Evolutionary conservation across 2,797 vertebrate species (phyloP).

Genomic region (Urosaurus nigricauda): DNA sequence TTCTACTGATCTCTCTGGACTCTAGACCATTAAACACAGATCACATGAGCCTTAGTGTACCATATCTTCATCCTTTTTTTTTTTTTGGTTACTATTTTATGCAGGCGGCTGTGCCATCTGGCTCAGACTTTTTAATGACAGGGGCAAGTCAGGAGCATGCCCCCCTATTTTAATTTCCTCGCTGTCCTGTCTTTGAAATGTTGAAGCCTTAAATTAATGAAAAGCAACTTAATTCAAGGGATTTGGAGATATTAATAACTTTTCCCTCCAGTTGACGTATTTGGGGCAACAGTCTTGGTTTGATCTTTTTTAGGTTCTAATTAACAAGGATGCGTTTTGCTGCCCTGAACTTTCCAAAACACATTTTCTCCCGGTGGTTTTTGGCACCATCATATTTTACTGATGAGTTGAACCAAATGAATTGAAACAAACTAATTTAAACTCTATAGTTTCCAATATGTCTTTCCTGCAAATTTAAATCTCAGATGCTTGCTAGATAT

Average conservation of each 20-base stretch:
- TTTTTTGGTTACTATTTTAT: slow-evolving; percentile 20
- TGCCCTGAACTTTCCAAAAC: not conserved
- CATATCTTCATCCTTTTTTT: not conserved
- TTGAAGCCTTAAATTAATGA: slow-evolving; percentile 12
- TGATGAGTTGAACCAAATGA: not conserved
- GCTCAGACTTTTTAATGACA: slow-evolving; percentile 40
- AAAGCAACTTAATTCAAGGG: not conserved
- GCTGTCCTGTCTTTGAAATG: slow-evolving; percentile 39
- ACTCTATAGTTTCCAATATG: not conserved
- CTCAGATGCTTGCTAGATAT: not conserved
- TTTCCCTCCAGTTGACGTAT: not conserved
- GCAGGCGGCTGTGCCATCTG: not conserved
- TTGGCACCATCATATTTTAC: not conserved
- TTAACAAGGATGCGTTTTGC: not conserved
- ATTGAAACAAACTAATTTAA: not conserved
- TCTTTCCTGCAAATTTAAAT: not conserved
- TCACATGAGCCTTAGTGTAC: slow-evolving; percentile 11
- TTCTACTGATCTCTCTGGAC: slow-evolving; percentile 63
- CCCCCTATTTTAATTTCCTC: slow-evolving; percentile 49
- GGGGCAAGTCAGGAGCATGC: not conserved
- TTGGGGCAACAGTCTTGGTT: slow-evolving; percentile 31
- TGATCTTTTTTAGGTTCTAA: slow-evolving; percentile 43
- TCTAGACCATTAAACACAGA: slow-evolving; percentile 55
- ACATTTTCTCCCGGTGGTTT: not conserved
- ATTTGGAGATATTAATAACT: not conserved